Evolutionary conservation across 2,888 invertebrate species (phyloP), one percentile per base, ranked within the genome.

Genomic region (Oscheius myriophilus): DNA sequence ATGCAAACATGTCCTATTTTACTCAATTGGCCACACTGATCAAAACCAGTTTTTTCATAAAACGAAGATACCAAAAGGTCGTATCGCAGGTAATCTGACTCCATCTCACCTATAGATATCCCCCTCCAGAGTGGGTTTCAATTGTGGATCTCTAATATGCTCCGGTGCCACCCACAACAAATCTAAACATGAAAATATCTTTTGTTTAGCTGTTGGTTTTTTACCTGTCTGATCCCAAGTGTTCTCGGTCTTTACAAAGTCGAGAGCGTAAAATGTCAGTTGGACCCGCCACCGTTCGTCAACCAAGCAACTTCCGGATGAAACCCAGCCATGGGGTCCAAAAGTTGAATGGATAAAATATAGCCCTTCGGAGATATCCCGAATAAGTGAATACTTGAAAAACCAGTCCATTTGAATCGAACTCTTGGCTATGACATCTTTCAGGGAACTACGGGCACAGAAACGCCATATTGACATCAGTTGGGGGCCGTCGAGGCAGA

Each of bases 351-450:
- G 66, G 3, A 70, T 16, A 33, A 46, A 70, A 39, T 18, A 45
- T 1, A 70, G 45, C 1, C 53, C 70, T 46, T 70, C 79, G 11
- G 76, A 66, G n/a, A 84, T 72, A 61, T 84, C 84, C 18, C 75
- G 62, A 0, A 85, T 77, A 33, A 84, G 63, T 0, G 82, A 82
- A 63, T 73, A 84, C 52, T 82, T 79, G 70, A 84, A 84, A 68
- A 85, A 85, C 9, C 74, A 70, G 66, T 84, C 84, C 75, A 83
- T 79, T 64, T 72, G 71, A 26, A 78, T 68, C 14, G 71, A 71
- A 25, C 73, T 71, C n/a, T 59, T 69, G 16, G 64, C 25, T 9
- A 69, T 69, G 25, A 69, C 65, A 26, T 69, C 65, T 51, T 55
- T 55, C 16, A 78, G 53, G 2, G 64, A 65, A 6, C 69, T 65